phyloP scores from a whole-genome alignment of 92 coral and sea anemone species.

The Palythoa grandis region DNA sequence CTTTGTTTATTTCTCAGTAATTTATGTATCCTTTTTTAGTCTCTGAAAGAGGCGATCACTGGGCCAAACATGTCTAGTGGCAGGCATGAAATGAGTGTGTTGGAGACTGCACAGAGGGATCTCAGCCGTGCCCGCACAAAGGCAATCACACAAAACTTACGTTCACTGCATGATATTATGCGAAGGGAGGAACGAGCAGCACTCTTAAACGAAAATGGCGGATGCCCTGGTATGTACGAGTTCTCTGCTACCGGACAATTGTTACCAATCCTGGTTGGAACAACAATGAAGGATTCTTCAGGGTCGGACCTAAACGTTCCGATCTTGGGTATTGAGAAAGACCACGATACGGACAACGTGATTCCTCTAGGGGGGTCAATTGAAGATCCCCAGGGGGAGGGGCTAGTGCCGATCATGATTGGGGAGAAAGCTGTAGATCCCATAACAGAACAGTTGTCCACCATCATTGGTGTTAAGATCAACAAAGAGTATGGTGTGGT shows the following conservation, averaged over 20 bases:
- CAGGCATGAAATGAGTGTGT: slow-evolving; percentile 89
- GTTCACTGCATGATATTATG: slow-evolving; percentile 88
- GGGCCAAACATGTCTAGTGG: slow-evolving; percentile 85
- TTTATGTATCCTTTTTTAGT: not conserved
- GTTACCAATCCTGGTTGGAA: slow-evolving; percentile 95
- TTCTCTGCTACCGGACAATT: slow-evolving; percentile 96
- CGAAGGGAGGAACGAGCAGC: slow-evolving; percentile 92
- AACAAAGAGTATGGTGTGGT: slow-evolving; percentile 90
- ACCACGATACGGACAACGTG: slow-evolving; percentile 84
- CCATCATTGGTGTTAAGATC: slow-evolving; percentile 88
- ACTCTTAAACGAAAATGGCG: slow-evolving; percentile 88
- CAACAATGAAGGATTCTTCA: slow-evolving; percentile 78
- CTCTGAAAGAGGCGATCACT: slow-evolving; percentile 82
- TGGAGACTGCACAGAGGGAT: slow-evolving; percentile 85
- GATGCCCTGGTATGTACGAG: slow-evolving; percentile 98
- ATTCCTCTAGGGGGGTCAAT: slow-evolving; percentile 96
- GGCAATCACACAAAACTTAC: slow-evolving; percentile 80
- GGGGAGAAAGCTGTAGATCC: slow-evolving; percentile 99
- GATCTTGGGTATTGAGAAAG: slow-evolving; percentile 89
- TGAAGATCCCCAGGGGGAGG: slow-evolving; percentile 98
- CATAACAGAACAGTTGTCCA: slow-evolving; percentile 85
- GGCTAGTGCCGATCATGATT: slow-evolving; percentile 95
- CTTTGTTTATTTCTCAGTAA: not conserved
- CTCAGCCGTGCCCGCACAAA: slow-evolving; percentile 68
- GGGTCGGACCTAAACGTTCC: slow-evolving; percentile 96